Evolutionary conservation across 2,113 vertebrate genomes (phyloP).

Genomic region (Chaenocephalus aceratus): DNA sequence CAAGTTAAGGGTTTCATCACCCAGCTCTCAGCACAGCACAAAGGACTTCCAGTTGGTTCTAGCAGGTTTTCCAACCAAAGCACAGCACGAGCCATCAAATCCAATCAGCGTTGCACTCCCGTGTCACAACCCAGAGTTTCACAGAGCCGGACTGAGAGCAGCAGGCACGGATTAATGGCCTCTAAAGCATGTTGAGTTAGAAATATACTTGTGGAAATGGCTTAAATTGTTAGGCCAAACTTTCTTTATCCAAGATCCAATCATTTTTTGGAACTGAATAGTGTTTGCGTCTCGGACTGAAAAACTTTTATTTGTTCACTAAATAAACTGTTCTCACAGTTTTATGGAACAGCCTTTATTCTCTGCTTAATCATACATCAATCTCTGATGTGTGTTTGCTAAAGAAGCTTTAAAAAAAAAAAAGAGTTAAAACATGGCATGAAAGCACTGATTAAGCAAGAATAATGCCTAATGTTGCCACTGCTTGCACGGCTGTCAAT

Average conservation of each 20-base stretch:
- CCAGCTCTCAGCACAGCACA: slow-evolving; percentile 45
- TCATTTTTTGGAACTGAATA: slow-evolving; percentile 33
- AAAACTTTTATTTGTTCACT: slow-evolving; percentile 49
- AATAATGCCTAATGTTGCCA: slow-evolving; percentile 44
- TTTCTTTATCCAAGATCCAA: slow-evolving; percentile 28
- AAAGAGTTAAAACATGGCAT: slow-evolving; percentile 31
- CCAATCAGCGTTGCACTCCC: slow-evolving; percentile 62
- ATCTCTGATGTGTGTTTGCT: slow-evolving; percentile 24
- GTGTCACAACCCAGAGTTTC: slow-evolving; percentile 53
- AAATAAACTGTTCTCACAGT: slow-evolving; percentile 59
- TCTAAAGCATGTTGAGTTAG: slow-evolving; percentile 27
- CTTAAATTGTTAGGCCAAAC: slow-evolving; percentile 34
- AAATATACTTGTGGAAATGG: slow-evolving; percentile 36
- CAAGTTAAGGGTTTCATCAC: slow-evolving; percentile 65
- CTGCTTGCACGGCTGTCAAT: slow-evolving; percentile 67
- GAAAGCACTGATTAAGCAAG: slow-evolving; percentile 57
- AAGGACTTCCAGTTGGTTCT: slow-evolving; percentile 60
- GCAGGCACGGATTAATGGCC: slow-evolving; percentile 57
- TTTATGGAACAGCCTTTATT: slow-evolving; percentile 40
- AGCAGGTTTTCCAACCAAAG: slow-evolving; percentile 64
- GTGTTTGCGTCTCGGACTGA: not conserved
- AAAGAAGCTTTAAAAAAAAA: slow-evolving; percentile 22
- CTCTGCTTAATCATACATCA: slow-evolving; percentile 43
- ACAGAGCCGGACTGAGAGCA: slow-evolving; percentile 36
- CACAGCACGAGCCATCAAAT: slow-evolving; percentile 74